Evolutionary conservation across 2,888 invertebrate species (phyloP).

Genomic region (Calameuta idolon): DNA sequence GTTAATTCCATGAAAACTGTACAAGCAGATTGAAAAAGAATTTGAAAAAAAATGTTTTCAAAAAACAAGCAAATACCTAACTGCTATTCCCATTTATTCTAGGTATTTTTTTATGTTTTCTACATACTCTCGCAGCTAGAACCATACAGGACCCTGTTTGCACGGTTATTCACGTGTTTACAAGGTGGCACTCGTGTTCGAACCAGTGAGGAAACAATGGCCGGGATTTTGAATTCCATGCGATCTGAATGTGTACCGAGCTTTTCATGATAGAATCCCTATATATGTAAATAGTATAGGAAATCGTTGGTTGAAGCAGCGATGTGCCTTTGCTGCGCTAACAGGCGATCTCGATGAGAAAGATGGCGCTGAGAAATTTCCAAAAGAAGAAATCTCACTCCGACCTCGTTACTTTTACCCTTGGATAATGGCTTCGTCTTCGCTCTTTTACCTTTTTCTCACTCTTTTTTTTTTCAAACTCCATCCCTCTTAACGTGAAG

Average conservation of each 20-base stretch:
- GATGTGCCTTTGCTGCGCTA: neutral
- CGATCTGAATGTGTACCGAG: neutral
- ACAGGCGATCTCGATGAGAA: neutral
- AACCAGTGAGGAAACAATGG: neutral
- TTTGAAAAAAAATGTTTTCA: neutral
- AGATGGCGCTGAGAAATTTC: neutral
- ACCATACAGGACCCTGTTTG: constrained; percentile 1
- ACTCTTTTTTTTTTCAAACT: neutral
- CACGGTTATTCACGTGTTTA: constrained; percentile 8
- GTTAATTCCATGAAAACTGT: neutral
- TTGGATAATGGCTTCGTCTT: neutral
- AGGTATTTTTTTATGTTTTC: neutral
- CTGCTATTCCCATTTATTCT: neutral
- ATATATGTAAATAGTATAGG: neutral
- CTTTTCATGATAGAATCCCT: neutral
- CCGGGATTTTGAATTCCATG: constrained; percentile 1
- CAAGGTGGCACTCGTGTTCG: neutral
- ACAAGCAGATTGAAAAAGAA: neutral
- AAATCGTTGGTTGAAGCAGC: neutral
- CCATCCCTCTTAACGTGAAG: neutral
- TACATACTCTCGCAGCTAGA: neutral
- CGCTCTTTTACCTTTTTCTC: neutral
- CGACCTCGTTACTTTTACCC: neutral
- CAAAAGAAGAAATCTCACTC: neutral
- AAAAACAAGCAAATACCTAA: neutral